Percentiles rank a stretch among this genome's conserved stretches.
Conservation (phyloP, 2,113 vertebrate species). For the Dicerorhinus sumatrensis region DNA sequence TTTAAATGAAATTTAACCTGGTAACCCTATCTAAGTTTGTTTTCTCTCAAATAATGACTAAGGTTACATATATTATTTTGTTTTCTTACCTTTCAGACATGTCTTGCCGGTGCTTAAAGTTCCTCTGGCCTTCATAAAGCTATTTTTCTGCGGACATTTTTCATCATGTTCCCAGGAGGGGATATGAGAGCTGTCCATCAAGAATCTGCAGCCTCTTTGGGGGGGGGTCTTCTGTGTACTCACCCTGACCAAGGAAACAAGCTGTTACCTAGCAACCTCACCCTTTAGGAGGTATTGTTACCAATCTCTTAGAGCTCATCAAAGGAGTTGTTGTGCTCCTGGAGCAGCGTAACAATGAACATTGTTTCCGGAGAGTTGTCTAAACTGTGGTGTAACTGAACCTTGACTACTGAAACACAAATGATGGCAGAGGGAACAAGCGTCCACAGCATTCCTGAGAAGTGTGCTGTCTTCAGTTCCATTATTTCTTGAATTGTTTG, state of each 20-base stretch:
- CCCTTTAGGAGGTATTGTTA: conserved; percentile 84
- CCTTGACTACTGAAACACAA: conserved; percentile 47
- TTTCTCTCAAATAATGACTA: conserved; percentile 77
- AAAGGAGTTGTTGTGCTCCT: conserved; percentile 78
- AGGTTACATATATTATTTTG: conserved; percentile 73
- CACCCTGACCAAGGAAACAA: conserved; percentile 84
- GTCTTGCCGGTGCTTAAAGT: conserved; percentile 83
- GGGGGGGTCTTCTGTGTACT: conserved; percentile 74
- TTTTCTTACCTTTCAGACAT: conserved; percentile 95
- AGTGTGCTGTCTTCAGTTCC: background rate
- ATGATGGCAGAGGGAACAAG: background rate
- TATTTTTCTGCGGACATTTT: conserved; percentile 80
- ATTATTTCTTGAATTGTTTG: background rate
- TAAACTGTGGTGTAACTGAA: conserved; percentile 45
- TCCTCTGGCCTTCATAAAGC: conserved; percentile 77
- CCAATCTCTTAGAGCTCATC: conserved; percentile 79
- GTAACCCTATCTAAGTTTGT: conserved; percentile 78
- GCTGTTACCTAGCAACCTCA: conserved; percentile 84
- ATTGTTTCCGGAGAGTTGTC: conserved; percentile 27
- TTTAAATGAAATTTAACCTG: conserved; percentile 82
- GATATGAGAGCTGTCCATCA: conserved; percentile 9
- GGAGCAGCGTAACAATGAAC: conserved; percentile 38
- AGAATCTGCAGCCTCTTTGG: conserved; percentile 60
- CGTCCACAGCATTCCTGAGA: background rate
- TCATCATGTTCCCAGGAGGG: conserved; percentile 66